Evolutionary conservation across 1,140 invertebrate species (phyloP).

Genomic region (Thaumetopoea pityocampa): DNA sequence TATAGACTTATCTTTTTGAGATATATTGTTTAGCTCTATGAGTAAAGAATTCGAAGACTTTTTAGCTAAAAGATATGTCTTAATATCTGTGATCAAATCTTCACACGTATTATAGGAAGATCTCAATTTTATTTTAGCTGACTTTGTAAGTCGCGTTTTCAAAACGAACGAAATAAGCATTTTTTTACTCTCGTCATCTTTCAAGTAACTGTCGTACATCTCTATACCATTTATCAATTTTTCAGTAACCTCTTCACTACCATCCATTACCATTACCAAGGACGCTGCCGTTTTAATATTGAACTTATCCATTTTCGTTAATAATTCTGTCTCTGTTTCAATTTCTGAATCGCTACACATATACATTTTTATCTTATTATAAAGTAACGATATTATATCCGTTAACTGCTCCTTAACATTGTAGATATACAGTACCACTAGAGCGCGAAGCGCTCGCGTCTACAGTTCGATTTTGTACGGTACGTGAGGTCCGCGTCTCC

Average conservation of each 20-base stretch:
- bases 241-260: constrained; percentile 3
- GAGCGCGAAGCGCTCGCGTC: neutral
- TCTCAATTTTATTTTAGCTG: constrained; percentile 3
- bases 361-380: no score
- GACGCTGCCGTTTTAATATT: constrained; percentile 5
- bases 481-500: neutral
- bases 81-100: neutral
- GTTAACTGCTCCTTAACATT: neutral
- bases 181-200: neutral
- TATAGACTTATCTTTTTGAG: neutral
- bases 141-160: constrained; percentile 6
- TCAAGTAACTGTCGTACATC: constrained; percentile 4
- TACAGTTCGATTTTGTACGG: no score
- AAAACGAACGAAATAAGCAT: constrained; percentile 7
- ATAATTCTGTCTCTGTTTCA: neutral
- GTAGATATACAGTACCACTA: neutral
- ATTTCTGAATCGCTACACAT: no score
- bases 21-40: neutral
- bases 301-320: constrained; percentile 5
- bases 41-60: constrained; percentile 4
- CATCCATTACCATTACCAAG: constrained; percentile 7
- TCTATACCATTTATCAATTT: constrained; percentile 6
- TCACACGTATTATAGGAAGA: neutral
- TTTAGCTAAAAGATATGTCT: neutral
- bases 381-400: neutral